phyloP scores from a whole-genome alignment of 1,140 invertebrate genomes.

The Teleogryllus occipitalis region DNA sequence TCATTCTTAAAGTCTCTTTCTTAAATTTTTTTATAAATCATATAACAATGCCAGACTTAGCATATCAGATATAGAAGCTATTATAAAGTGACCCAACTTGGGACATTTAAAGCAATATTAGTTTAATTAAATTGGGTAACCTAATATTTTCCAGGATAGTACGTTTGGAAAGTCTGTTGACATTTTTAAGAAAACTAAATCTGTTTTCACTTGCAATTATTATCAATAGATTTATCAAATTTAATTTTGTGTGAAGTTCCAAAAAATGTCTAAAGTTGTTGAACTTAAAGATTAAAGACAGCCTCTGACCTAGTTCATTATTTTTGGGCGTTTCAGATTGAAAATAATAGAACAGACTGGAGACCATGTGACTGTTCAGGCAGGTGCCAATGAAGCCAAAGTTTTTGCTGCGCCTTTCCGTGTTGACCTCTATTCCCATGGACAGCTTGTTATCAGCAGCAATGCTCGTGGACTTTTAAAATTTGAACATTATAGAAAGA shows the following conservation, averaged over 20 bases:
- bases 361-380: conserved; percentile 46
- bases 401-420: conserved; percentile 70
- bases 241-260: not conserved
- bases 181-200: not conserved
- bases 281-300: not conserved
- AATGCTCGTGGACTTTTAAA: conserved; percentile 85
- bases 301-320: not conserved
- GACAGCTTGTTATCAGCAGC: conserved; percentile 62
- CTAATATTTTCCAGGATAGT: not conserved
- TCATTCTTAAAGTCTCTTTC: too few species aligned
- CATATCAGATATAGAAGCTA: too few species aligned
- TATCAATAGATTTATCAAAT: not conserved
- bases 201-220: conserved; percentile 3
- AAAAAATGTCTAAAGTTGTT: not conserved
- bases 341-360: conserved; percentile 41
- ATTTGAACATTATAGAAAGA: conserved; percentile 83
- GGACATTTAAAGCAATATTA: too few species aligned
- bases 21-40: too few species aligned
- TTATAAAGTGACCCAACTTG: too few species aligned
- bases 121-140: too few species aligned
- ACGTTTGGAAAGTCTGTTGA: not conserved
- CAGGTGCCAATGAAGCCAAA: conserved; percentile 59
- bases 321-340: conserved; percentile 33
- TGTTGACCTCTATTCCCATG: conserved; percentile 69
- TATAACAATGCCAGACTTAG: too few species aligned